These are phyloP conservation scores for Conistra vaccinii DNA, from an alignment of 2,888 invertebrate species.

Conservation along the genomic window DNA sequence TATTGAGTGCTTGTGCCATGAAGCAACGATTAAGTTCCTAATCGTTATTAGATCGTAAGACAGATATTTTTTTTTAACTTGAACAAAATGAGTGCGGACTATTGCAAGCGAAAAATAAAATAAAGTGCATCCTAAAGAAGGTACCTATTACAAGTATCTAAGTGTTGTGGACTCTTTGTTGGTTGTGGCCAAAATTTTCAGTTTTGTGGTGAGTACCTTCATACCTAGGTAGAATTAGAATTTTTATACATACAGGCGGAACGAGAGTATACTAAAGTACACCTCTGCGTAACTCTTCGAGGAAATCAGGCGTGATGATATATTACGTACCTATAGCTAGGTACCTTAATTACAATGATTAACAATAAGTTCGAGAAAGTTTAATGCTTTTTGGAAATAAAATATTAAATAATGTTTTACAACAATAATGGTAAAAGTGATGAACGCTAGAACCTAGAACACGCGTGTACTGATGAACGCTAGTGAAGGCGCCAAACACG, in stretches of 20 bases:
- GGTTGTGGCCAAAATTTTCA: background rate
- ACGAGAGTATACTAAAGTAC: no score
- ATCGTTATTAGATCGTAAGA: background rate
- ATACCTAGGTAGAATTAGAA: background rate
- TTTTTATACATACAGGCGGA: background rate
- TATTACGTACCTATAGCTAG: no score
- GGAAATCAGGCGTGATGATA: no score
- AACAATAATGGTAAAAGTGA: no score
- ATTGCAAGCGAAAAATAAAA: background rate
- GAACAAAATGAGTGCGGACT: slow-evolving; percentile 6
- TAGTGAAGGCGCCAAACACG: no score
- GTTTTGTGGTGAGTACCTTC: slow-evolving; percentile 35
- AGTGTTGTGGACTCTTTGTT: slow-evolving; percentile 3
- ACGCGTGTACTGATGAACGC: no score
- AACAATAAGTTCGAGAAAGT: background rate
- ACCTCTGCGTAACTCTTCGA: no score
- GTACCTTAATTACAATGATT: background rate
- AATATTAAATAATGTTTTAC: background rate
- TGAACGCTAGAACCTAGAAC: no score
- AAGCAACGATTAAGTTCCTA: background rate
- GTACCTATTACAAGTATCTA: background rate
- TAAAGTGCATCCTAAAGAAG: background rate
- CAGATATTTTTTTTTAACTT: background rate
- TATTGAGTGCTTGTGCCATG: slow-evolving; percentile 22
- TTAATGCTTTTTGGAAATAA: background rate